Evolutionary conservation across 2,888 invertebrate genomes (phyloP).

Genomic region (Rotaria macrura): DNA sequence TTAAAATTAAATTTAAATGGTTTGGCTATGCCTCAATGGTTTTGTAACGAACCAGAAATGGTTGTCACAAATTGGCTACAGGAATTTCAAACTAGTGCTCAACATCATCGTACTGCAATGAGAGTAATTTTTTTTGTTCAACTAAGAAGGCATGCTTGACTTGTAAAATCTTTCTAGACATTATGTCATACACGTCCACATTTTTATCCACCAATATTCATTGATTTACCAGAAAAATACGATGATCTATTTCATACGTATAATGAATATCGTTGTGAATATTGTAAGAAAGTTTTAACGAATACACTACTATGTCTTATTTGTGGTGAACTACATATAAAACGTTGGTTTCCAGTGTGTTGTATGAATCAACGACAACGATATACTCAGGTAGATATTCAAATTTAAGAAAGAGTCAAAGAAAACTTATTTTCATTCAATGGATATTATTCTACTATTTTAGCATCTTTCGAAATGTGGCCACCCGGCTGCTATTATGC

Average conservation of each 20-base stretch:
- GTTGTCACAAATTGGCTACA: not conserved
- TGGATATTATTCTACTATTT: too few species aligned
- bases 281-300: not conserved
- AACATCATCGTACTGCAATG: not conserved
- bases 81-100: not conserved
- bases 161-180: not conserved
- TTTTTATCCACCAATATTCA: not conserved
- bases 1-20: not conserved
- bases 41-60: not conserved
- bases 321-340: not conserved
- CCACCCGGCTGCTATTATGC: not conserved
- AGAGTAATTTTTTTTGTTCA: not conserved
- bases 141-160: not conserved
- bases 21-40: not conserved
- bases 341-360: not conserved
- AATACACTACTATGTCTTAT: not conserved
- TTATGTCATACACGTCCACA: not conserved
- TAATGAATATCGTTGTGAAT: not conserved
- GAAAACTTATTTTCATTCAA: too few species aligned
- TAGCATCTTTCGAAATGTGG: not conserved
- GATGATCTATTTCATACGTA: not conserved
- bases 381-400: not conserved
- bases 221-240: not conserved
- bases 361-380: not conserved
- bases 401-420: too few species aligned